Percentiles rank a stretch among this genome's conserved stretches.
These are phyloP conservation scores for Lepidostoma basale DNA, from an alignment of 1,140 invertebrate species.

Conservation along the genomic window DNA sequence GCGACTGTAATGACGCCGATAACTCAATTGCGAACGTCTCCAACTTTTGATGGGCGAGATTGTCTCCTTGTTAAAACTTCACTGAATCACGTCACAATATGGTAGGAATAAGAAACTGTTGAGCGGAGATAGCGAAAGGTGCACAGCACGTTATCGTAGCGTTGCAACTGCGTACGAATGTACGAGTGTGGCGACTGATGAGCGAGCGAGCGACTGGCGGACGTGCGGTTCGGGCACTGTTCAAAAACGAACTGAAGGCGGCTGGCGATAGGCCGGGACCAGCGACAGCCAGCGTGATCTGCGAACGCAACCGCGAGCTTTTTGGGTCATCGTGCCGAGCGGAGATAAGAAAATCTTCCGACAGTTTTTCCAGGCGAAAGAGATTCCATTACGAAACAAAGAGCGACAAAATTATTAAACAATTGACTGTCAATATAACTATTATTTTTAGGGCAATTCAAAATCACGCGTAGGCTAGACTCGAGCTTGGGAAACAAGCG, in stretches of 20 bases:
- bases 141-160: not conserved
- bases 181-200: not conserved
- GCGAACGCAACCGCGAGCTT: conserved; percentile 13
- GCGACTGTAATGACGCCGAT: not conserved
- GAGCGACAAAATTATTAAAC: no score
- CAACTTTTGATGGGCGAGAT: not conserved
- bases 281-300: conserved; percentile 8
- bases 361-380: not conserved
- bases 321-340: conserved; percentile 35
- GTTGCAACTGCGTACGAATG: not conserved
- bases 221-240: not conserved
- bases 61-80: not conserved
- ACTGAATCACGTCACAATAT: not conserved
- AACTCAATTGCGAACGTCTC: not conserved
- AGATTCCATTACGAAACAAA: no score
- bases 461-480: no score
- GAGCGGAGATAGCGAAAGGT: not conserved
- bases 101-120: not conserved
- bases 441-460: no score
- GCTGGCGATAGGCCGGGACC: conserved; percentile 31
- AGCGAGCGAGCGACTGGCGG: not conserved
- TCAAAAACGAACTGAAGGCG: not conserved
- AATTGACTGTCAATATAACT: no score
- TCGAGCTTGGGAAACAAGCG: not conserved
- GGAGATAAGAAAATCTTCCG: conserved; percentile 22